Evolutionary conservation across 1,140 invertebrate genomes (phyloP).

Genomic region (Ceratina calcarata): DNA sequence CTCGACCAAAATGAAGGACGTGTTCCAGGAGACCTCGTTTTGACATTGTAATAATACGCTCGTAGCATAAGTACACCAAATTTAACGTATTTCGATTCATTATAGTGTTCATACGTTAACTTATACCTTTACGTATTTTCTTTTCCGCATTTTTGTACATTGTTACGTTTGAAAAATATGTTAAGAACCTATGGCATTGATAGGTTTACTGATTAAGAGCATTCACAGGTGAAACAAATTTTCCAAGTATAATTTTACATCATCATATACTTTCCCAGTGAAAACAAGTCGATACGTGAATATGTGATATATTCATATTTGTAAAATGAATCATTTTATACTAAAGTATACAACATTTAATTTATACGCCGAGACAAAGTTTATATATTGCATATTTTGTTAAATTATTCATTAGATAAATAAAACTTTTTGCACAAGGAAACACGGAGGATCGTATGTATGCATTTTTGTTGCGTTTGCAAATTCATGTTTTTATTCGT

Average conservation of each 20-base stretch:
- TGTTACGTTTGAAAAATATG: neutral
- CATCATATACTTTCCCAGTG: neutral
- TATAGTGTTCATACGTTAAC: constrained; percentile 13
- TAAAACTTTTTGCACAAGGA: constrained; percentile 26
- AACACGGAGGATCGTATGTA: no score
- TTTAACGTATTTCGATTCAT: constrained; percentile 15
- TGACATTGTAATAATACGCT: constrained; percentile 26
- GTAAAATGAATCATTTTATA: constrained; percentile 15
- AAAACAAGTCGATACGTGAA: neutral
- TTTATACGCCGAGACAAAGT: constrained; percentile 20
- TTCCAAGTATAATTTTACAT: neutral
- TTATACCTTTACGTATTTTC: neutral
- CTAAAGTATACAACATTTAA: constrained; percentile 13
- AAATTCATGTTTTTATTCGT: no score
- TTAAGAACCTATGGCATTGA: constrained; percentile 8
- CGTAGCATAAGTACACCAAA: neutral
- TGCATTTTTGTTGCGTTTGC: neutral
- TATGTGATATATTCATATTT: constrained; percentile 38
- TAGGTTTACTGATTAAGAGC: constrained; percentile 5
- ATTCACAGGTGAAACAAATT: neutral
- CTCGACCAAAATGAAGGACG: constrained; percentile 69
- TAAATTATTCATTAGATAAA: constrained; percentile 49
- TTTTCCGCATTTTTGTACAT: neutral
- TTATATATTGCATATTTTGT: constrained; percentile 25
- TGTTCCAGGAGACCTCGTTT: constrained; percentile 74